Percentiles rank a stretch among this genome's conserved stretches.
phyloP scores from a whole-genome alignment of 2,113 vertebrate genomes.

The Hydropotes inermis region DNA sequence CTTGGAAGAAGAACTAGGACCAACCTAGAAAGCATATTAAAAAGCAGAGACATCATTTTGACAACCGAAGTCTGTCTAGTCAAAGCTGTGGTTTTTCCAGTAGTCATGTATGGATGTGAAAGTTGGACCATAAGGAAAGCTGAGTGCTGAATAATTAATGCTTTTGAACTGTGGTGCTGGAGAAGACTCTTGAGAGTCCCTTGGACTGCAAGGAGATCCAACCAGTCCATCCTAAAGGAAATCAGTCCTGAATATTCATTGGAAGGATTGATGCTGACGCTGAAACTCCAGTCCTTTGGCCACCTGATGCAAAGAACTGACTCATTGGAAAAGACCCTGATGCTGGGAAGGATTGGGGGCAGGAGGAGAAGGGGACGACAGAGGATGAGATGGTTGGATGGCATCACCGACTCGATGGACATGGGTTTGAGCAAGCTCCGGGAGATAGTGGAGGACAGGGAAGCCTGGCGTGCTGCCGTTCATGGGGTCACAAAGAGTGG shows the following conservation, averaged over 20 bases:
- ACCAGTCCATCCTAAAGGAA: background rate
- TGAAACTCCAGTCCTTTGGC: background rate
- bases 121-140: background rate
- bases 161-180: background rate
- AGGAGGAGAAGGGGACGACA: background rate
- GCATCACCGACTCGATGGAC: background rate
- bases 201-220: background rate
- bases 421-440: background rate
- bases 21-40: background rate
- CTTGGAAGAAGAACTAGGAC: background rate
- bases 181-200: background rate
- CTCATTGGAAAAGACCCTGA: background rate
- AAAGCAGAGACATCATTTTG: background rate
- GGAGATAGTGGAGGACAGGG: background rate
- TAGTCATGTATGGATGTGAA: background rate
- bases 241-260: background rate
- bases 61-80: background rate
- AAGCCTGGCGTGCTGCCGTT: rapidly evolving
- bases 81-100: background rate
- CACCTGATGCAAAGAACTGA: background rate
- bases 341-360: background rate
- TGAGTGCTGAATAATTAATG: background rate
- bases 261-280: background rate
- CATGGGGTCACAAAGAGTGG: rapidly evolving
- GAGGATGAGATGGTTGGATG: background rate